Evolutionary conservation across 2,797 vertebrate species (phyloP).

Genomic region (Scomberomorus guttatus): DNA sequence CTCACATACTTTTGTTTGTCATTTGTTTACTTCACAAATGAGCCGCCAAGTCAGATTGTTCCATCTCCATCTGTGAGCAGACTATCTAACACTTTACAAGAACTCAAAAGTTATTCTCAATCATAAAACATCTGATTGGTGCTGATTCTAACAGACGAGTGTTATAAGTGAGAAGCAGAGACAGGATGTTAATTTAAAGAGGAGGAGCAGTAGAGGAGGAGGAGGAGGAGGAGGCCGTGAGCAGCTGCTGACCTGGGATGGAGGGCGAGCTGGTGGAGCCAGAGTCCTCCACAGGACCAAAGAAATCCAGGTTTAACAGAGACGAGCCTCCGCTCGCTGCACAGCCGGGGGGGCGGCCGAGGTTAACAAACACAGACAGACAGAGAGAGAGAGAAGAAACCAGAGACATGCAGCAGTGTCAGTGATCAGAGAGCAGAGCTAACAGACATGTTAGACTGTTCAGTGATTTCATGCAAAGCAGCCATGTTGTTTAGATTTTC

Average conservation of each 20-base stretch:
- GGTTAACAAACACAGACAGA: constrained; percentile 88
- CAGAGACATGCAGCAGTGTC: constrained; percentile 56
- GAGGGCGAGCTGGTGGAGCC: constrained; percentile 91
- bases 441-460: constrained; percentile 31
- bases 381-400: constrained; percentile 82
- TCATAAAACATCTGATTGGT: too few species aligned
- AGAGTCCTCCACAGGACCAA: constrained; percentile 99
- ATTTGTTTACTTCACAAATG: too few species aligned
- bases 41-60: too few species aligned
- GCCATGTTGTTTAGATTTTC: not conserved
- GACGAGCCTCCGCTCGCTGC: constrained; percentile 98
- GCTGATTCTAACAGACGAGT: not conserved
- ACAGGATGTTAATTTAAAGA: constrained; percentile 8
- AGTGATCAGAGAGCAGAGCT: constrained; percentile 41
- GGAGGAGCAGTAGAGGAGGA: not conserved
- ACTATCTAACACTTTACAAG: too few species aligned
- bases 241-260: constrained; percentile 95
- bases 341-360: constrained; percentile 81
- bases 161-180: not conserved
- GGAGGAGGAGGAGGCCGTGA: constrained; percentile 5
- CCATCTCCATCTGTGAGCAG: too few species aligned
- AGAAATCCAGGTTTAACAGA: constrained; percentile 99
- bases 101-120: too few species aligned
- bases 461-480: constrained; percentile 20
- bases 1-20: too few species aligned